Evolutionary conservation across 2,797 vertebrate species (phyloP), one percentile per base, ranked within the genome.

Genomic region (Petrocephalus sullivani): DNA sequence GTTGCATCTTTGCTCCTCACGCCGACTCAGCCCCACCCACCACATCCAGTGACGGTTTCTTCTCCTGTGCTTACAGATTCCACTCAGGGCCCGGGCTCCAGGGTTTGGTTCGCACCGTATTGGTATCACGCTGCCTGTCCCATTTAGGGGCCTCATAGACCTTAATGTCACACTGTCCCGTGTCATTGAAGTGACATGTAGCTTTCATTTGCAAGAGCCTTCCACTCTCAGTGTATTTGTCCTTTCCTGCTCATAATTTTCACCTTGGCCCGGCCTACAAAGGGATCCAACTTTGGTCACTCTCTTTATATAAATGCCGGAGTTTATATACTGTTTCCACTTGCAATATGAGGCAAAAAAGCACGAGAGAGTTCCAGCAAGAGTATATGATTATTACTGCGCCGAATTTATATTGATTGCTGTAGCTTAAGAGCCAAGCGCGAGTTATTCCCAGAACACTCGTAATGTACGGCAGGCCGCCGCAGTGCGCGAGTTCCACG

Each of bases 381-480:
- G 90, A 93, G 92, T 92, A 93, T 92, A 92, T 93, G 93, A 95
- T 96, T 94, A 95, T 95, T 95, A 94, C 92, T 93, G 95, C 94
- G 94, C 92, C 95, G 95, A 94, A 95, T 95, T 95, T 94, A 92
- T 96, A 95, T 96, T 94, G 96, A 96, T 95, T 94, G 94, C 91
- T 92, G 90, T 89, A 93, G 93, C 93, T 95, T 95, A 95, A 93
- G 93, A 94, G 94, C 94, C 95, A 94, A 95, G 94, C 91, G 89
- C 89, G 90, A 95, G 93, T 90, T 92, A 93, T 93, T 96, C 95
- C 95, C 95, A 81, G n/a, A 90, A 90, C 87, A 41, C 83, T 49
- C 64, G 88, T 86, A 85, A 91, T 92, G 90, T 92, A 91, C 87
- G 88, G 91, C 94, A 28, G 90, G 87, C 33, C 89, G 88, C 91